Conservation (phyloP, 2,113 vertebrate species). For the Tupaia tana region DNA sequence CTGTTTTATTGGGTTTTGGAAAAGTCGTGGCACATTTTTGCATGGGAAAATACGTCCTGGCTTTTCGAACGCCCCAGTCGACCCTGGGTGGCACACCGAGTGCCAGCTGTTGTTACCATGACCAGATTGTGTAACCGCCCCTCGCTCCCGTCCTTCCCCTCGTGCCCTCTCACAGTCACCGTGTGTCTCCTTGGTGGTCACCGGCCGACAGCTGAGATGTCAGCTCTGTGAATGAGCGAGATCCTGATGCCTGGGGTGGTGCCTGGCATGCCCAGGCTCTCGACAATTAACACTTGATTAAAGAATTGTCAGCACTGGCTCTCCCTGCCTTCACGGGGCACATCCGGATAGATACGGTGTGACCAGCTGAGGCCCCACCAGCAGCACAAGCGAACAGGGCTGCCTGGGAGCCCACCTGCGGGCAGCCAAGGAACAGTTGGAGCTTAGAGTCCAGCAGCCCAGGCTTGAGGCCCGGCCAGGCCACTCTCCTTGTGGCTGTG, state of each 20-base stretch:
- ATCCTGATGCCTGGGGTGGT: accelerated
- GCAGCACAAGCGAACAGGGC: neutral
- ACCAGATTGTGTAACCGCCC: neutral
- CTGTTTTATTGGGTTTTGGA: no score
- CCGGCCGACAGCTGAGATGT: neutral
- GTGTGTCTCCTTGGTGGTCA: neutral
- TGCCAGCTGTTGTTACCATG: neutral
- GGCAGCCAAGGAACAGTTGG: neutral
- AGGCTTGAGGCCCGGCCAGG: neutral
- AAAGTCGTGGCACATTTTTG: no score
- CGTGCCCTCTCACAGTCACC: neutral
- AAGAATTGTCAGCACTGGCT: slow-evolving; percentile 34
- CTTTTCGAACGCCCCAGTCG: neutral
- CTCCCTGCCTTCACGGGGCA: neutral
- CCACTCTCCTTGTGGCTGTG: no score
- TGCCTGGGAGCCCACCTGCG: accelerated
- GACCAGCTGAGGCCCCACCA: neutral
- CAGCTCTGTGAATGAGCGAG: neutral
- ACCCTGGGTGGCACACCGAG: accelerated
- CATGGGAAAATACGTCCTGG: no score
- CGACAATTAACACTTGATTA: slow-evolving; percentile 54
- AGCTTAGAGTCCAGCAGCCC: neutral
- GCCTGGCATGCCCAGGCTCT: neutral
- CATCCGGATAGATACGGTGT: neutral
- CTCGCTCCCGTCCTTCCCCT: neutral